Evolutionary conservation across 2,888 invertebrate genomes (phyloP).

Genomic region (Nasonia oneida): DNA sequence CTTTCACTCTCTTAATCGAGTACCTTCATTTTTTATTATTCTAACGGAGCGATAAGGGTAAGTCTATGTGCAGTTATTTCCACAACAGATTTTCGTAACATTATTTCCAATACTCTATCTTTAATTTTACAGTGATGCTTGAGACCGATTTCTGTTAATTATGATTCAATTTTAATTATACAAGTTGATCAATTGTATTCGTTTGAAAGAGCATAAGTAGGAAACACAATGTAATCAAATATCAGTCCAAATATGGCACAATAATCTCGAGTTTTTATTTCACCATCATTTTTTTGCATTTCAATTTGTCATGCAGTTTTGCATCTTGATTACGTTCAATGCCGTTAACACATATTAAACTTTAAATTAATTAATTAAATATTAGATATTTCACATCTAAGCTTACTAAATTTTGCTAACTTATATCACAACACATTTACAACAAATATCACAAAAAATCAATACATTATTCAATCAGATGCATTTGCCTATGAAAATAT

Average conservation of each 20-base stretch:
- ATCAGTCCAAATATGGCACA: conserved; percentile 28
- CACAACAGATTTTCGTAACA: conserved; percentile 54
- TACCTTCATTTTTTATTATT: conserved; percentile 26
- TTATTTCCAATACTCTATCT: not conserved
- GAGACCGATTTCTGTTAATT: not conserved
- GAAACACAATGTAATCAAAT: not conserved
- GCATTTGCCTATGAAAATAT: not conserved
- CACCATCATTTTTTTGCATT: not conserved
- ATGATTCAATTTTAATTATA: not conserved
- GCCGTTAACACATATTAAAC: not conserved
- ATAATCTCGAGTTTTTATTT: not conserved
- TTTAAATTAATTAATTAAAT: conserved; percentile 2
- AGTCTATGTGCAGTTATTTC: conserved; percentile 31
- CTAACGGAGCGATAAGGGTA: conserved; percentile 27
- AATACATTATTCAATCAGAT: not conserved
- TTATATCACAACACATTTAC: conserved; percentile 8
- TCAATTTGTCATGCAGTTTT: not conserved
- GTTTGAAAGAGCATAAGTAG: not conserved
- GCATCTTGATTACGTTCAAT: not conserved
- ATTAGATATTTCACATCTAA: conserved; percentile 14
- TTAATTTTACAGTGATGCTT: not conserved
- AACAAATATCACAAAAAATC: not conserved
- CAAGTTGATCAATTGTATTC: not conserved
- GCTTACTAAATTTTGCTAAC: conserved; percentile 32
- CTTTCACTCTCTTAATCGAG: conserved; percentile 13